Evolutionary conservation across 2,888 invertebrate genomes (phyloP), one percentile per base, ranked within the genome.

Genomic region (Thecocarcelia acutangulata): DNA sequence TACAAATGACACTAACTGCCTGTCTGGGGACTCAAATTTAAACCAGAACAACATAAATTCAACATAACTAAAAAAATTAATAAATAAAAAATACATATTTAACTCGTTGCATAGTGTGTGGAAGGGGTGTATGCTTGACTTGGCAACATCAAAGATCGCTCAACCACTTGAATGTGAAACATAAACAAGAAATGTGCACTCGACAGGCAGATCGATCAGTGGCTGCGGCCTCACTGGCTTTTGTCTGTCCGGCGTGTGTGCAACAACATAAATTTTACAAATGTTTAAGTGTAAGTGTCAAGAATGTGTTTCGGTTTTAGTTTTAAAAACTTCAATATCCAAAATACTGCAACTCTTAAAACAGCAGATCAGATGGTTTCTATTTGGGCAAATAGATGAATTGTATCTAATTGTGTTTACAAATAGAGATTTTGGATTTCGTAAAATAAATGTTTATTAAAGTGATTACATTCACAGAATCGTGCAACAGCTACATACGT

Each of bases 111-210:
- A 5, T 5, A 42, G 19, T 40, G 19, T 44, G 40, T 48, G 78
- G 84, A 84, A 84, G 84, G 84, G 84, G 85, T 84, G 75, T 83
- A 83, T 83, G 84, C 84, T 84, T 82, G 82, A 84, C 80, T 84
- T 66, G 80, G 73, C 61, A 72, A 84, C 84, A 85, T 85, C 84
- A 85, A 84, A 85, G 83, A 84, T 84, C 76, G 73, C 76, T 83
- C 72, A 84, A 80, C 84, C 85, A 85, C 85, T 85, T 84, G 84
- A 85, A 84, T 83, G 74, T 83, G 80, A 84, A 83, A 84, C 76
- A 68, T 48, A 83, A 80, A 83, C 75, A 76, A 63, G 50, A 64
- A 78, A 70, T 54, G 56, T 75, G 28, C 33, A 24, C 44, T 24
- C 19, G 46, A 17, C 13, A 37, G n/a, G 52, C 24, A 24, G 59